Percentiles rank a stretch among this genome's conserved stretches.
These are phyloP conservation scores for Drosophila picticornis DNA, from an alignment of 2,888 invertebrate genomes.

Conservation along the genomic window DNA sequence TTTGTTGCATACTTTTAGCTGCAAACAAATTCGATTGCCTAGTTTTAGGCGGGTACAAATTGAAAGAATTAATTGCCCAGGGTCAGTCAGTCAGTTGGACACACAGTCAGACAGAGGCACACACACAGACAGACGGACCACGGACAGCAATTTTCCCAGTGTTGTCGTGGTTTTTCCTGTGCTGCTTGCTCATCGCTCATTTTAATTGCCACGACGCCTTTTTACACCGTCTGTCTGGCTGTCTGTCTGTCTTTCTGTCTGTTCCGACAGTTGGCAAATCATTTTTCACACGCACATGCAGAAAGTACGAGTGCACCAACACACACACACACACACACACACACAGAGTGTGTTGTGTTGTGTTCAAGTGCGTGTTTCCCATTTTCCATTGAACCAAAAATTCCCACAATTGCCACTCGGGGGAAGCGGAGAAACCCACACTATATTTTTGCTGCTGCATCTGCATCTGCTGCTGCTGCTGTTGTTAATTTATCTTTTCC, in stretches of 20 bases:
- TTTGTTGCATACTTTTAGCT: constrained; percentile 33
- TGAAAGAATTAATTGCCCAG: constrained; percentile 21
- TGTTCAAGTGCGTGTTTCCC: constrained; percentile 60
- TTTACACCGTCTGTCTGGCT: constrained; percentile 1
- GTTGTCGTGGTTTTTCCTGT: constrained; percentile 27
- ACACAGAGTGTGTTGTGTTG: constrained; percentile 22
- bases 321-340: constrained; percentile 36
- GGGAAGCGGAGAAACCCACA: constrained; percentile 38
- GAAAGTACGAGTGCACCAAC: constrained; percentile 30
- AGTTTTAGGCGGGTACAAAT: constrained; percentile 1
- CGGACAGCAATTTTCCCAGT: constrained; percentile 35
- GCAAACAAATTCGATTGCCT: constrained; percentile 8
- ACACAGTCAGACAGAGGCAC: constrained; percentile 2
- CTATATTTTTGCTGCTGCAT: constrained; percentile 7
- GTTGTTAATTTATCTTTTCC: constrained; percentile 12
- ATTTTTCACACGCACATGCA: constrained; percentile 49
- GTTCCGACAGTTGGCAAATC: constrained; percentile 54
- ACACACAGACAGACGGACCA: neutral
- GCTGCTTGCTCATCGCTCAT: constrained; percentile 5
- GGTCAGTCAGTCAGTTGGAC: constrained; percentile 27
- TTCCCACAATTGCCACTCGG: constrained; percentile 48
- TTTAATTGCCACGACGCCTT: constrained; percentile 44
- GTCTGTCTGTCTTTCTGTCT: neutral
- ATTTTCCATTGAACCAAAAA: constrained; percentile 43
- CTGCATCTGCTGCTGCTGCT: constrained; percentile 14